Percentiles rank a stretch among this genome's conserved stretches.
Evolutionary conservation across 2,113 vertebrate genomes (phyloP).

Genomic region (Gambusia affinis): DNA sequence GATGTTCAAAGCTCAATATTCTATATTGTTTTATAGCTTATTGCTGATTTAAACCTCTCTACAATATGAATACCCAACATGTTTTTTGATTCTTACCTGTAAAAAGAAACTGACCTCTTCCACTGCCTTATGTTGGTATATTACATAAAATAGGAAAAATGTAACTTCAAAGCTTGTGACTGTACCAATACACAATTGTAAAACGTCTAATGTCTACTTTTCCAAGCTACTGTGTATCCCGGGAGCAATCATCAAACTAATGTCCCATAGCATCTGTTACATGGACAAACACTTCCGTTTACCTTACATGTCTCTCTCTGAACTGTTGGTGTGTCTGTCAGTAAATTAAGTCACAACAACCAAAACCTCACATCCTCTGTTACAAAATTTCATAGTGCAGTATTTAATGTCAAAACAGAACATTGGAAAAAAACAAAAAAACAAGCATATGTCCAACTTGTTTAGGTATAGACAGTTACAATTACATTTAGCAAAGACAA

Average conservation of each 20-base stretch:
- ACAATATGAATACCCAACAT: not conserved
- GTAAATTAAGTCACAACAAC: not conserved
- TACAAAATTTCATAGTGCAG: not conserved
- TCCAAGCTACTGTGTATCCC: not conserved
- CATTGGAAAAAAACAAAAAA: too few relatives aligned
- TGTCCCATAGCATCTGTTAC: not conserved
- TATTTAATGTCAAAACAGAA: not conserved
- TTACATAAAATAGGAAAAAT: not conserved
- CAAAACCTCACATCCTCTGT: not conserved
- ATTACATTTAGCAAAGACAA: not conserved
- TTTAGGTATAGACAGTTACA: not conserved
- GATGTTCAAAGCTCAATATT: not conserved
- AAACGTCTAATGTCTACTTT: not conserved
- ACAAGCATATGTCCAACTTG: not conserved
- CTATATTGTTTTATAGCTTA: not conserved
- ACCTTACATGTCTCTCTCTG: not conserved
- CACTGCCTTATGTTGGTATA: not conserved
- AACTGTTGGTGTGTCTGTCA: not conserved
- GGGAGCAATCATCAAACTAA: conserved; percentile 1
- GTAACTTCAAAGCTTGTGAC: not conserved
- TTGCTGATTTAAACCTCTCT: not conserved
- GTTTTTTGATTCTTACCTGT: not conserved
- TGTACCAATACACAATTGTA: not conserved
- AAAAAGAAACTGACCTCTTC: not conserved
- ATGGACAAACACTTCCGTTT: not conserved